phyloP scores from a whole-genome alignment of 2,888 invertebrate genomes.

The Heliconius ismenius region DNA sequence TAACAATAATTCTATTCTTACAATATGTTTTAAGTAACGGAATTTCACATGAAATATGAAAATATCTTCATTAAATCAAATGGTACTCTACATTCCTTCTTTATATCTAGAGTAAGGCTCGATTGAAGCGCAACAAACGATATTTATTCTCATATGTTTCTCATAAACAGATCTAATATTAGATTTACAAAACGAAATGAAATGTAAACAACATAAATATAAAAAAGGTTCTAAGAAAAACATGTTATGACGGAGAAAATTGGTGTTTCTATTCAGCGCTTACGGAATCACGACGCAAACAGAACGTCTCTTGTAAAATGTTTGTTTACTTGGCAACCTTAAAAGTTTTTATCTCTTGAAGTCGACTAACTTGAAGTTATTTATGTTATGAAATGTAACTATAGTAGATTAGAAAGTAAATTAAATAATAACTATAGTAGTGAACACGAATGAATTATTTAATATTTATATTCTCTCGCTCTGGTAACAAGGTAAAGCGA shows the following conservation, averaged over 20 bases:
- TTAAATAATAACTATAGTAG: background rate
- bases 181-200: slow-evolving; percentile 1
- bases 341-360: slow-evolving; percentile 21
- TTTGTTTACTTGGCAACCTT: slow-evolving; percentile 25
- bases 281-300: slow-evolving; percentile 21
- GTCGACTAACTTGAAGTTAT: background rate
- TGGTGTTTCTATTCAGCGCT: slow-evolving; percentile 25
- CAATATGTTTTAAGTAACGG: background rate
- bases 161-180: slow-evolving; percentile 7
- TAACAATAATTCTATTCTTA: background rate
- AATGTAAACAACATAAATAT: slow-evolving; percentile 21
- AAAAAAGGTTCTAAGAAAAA: slow-evolving; percentile 28
- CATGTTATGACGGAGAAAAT: slow-evolving; percentile 31
- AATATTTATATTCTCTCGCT: too few relatives aligned
- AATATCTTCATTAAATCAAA: background rate
- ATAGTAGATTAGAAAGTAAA: background rate
- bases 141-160: background rate
- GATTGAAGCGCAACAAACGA: background rate
- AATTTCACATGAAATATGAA: background rate
- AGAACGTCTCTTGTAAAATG: slow-evolving; percentile 28
- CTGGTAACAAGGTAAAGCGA: too few relatives aligned
- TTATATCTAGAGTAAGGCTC: background rate
- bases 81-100: background rate
- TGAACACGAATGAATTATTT: too few relatives aligned
- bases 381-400: background rate